phyloP scores from a whole-genome alignment of 2,113 vertebrate species.

The Ptilorrhoa leucosticta region DNA sequence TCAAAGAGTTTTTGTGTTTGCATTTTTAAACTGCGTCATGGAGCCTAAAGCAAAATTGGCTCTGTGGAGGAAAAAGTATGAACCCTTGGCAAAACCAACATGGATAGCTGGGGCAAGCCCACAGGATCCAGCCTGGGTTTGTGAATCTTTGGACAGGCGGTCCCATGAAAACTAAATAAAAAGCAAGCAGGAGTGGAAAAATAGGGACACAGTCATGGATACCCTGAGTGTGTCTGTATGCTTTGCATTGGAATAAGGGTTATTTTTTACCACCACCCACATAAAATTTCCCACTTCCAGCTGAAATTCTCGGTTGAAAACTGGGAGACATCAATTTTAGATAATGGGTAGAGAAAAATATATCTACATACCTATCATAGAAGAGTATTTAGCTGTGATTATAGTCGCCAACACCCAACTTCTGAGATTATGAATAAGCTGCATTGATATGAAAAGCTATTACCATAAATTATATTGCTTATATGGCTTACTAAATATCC shows the following conservation, averaged over 20 bases:
- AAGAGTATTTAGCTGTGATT: not conserved
- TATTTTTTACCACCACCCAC: not conserved
- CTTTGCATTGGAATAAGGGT: not conserved
- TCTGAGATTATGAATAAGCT: not conserved
- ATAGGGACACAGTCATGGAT: not conserved
- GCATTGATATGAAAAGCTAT: not conserved
- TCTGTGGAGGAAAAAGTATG: not conserved
- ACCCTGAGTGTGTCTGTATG: not conserved
- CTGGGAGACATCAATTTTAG: not conserved
- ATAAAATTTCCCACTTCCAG: not conserved
- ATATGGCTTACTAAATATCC: not conserved
- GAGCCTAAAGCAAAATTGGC: not conserved
- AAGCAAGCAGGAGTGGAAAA: not conserved
- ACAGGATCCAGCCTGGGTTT: not conserved
- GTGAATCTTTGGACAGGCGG: not conserved
- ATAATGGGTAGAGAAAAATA: not conserved
- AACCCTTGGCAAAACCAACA: not conserved
- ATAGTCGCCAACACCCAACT: not conserved
- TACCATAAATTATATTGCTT: not conserved
- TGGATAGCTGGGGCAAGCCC: not conserved
- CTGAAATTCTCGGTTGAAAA: not conserved
- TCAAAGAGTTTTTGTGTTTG: not conserved
- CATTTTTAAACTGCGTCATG: not conserved
- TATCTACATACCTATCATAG: not conserved
- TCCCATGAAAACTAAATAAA: not conserved